Base-by-base conservation (phyloP, 2,113 vertebrate genomes). In the rat (Rattus norvegicus) region DNA sequence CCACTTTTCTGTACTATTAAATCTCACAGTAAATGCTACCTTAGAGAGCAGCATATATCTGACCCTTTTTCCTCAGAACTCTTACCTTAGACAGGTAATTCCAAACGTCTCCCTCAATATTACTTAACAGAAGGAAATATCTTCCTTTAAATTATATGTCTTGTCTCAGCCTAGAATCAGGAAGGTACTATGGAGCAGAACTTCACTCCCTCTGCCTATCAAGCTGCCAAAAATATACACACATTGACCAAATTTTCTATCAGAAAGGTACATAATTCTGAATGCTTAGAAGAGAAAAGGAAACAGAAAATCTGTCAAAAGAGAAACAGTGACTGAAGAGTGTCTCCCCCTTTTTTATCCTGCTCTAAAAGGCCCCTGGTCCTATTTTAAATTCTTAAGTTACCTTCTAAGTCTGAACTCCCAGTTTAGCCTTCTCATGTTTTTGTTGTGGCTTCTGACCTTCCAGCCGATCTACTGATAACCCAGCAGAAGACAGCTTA, bases 361-460 rank as follows among this genome's bases (percentile, higher is more conserved):
- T 95, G 43, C 22, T 73, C 30, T 28, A 69, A 83, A 67, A 22
- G 19, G 26, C n/a, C 20, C 20, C 65, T n/a, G 33, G 17, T 83
- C 47, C 72, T n/a, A 26, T 63, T 43, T 85, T 56, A 90, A 79
- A 88, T 93, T 91, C 87, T 92, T 87, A 75, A 94, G 69, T 67
- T 84, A 63, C 33, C 36, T 88, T 84, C 39, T 30, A 76, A 80
- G 90, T 97, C 83, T 84, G 73, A 93, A 75, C 92, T 96, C 89
- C n/a, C 36, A 77, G 26, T 89, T 88, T 83, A 91, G 93, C 63
- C 94, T 97, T 97, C 94, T 96, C 83, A 92, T 96, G 87, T 97
- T 97, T 87, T 52, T 96, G n/a, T 52, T 81, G 69, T 96, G 95
- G 93, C 93, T 97, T 97, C 94, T 98, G 97, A 96, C 97, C 97